These are phyloP conservation scores for Andrena fulva DNA, from an alignment of 2,888 invertebrate genomes.

Conservation along the genomic window DNA sequence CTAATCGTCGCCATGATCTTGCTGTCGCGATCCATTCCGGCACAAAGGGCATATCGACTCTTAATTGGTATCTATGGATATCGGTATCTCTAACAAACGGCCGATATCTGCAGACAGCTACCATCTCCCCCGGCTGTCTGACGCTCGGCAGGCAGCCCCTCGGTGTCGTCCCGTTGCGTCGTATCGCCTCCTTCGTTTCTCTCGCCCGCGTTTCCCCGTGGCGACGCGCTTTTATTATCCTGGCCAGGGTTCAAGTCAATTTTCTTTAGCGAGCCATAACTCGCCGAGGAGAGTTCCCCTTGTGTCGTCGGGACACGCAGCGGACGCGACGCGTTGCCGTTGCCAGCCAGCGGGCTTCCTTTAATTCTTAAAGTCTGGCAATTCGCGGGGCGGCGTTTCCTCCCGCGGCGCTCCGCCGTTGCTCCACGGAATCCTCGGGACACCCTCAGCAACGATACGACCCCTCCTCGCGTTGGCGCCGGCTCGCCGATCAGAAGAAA, in stretches of 20 bases:
- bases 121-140: background rate
- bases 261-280: slow-evolving; percentile 81
- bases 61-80: slow-evolving; percentile 45
- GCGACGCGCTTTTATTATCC: slow-evolving; percentile 80
- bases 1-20: slow-evolving; percentile 17
- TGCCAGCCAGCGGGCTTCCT: slow-evolving; percentile 71
- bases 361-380: slow-evolving; percentile 75
- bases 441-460: slow-evolving; percentile 39
- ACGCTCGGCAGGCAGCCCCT: slow-evolving; percentile 43
- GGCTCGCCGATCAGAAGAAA: slow-evolving; percentile 54
- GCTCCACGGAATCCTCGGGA: slow-evolving; percentile 19
- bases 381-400: slow-evolving; percentile 62
- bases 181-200: slow-evolving; percentile 72
- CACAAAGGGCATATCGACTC: slow-evolving; percentile 40
- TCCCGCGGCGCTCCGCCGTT: slow-evolving; percentile 27
- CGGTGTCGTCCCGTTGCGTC: slow-evolving; percentile 51
- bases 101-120: background rate
- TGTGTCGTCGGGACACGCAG: slow-evolving; percentile 44
- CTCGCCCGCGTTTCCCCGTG: slow-evolving; percentile 62
- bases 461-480: slow-evolving; percentile 62
- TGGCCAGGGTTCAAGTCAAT: slow-evolving; percentile 83
- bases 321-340: slow-evolving; percentile 52
- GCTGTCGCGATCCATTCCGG: background rate
- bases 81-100: slow-evolving; percentile 19
- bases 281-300: slow-evolving; percentile 56